phyloP scores from a whole-genome alignment of 2,797 vertebrate genomes.

The Pseudopleuronectes americanus region DNA sequence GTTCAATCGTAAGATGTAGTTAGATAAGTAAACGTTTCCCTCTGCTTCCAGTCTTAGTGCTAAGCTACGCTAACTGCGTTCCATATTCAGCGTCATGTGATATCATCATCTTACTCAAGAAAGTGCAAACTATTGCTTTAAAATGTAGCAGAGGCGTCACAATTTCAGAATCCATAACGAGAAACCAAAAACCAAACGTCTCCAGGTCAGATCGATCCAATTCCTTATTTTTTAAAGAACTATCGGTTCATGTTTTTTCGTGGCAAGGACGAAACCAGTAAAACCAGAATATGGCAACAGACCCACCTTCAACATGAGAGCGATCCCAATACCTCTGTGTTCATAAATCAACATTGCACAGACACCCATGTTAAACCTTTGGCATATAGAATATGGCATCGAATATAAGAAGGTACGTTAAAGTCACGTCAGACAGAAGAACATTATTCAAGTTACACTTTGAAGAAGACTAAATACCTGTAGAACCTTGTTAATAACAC shows the following conservation, averaged over 20 bases:
- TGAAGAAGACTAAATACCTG: slow-evolving; percentile 44
- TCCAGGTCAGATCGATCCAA: neutral
- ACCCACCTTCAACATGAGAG: slow-evolving; percentile 20
- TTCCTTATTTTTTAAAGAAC: slow-evolving; percentile 8
- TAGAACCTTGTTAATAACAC: slow-evolving; percentile 5
- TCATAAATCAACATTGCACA: slow-evolving; percentile 67
- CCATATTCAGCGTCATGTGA: neutral
- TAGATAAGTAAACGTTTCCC: too few relatives aligned
- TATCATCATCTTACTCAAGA: neutral
- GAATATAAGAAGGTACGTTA: slow-evolving; percentile 31
- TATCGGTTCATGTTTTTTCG: slow-evolving; percentile 11
- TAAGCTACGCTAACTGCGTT: slow-evolving; percentile 12
- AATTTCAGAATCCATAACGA: too few relatives aligned
- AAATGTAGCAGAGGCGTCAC: too few relatives aligned
- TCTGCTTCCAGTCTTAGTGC: neutral
- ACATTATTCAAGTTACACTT: slow-evolving; percentile 47
- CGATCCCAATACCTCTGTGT: slow-evolving; percentile 36
- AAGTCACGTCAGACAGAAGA: slow-evolving; percentile 15
- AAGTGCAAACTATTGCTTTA: neutral
- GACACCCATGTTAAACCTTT: slow-evolving; percentile 66
- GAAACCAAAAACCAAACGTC: too few relatives aligned
- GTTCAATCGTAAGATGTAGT: too few relatives aligned
- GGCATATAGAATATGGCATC: slow-evolving; percentile 43
- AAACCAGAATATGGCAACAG: slow-evolving; percentile 28
- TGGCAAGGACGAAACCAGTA: slow-evolving; percentile 26